phyloP scores from a whole-genome alignment of 2,797 vertebrate genomes.

The Onychomys arenicola region DNA sequence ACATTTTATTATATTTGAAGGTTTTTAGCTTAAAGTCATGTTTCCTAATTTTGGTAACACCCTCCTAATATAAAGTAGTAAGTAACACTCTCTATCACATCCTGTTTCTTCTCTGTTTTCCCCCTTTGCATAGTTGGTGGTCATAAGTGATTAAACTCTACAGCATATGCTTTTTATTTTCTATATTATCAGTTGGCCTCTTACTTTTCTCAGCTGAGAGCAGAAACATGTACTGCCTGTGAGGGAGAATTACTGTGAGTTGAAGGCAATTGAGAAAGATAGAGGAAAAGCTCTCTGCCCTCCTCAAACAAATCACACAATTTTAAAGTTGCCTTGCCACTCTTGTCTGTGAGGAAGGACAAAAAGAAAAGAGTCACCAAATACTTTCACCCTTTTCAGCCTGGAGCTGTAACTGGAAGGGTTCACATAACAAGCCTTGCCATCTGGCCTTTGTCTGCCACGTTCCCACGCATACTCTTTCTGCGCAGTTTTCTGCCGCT shows the following conservation, averaged over 20 bases:
- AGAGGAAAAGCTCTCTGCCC: not conserved
- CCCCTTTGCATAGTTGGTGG: not conserved
- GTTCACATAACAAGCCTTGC: not conserved
- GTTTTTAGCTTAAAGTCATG: not conserved
- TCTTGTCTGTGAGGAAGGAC: not conserved
- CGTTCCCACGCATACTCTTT: not conserved
- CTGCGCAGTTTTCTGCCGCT: not conserved
- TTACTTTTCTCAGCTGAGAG: not conserved
- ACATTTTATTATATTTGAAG: not conserved
- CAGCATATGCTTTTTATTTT: not conserved
- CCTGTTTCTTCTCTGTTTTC: not conserved
- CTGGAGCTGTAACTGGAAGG: not conserved
- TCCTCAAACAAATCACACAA: not conserved
- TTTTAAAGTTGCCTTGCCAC: not conserved
- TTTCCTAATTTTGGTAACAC: constrained; percentile 33
- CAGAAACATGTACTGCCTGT: no score
- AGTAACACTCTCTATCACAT: not conserved
- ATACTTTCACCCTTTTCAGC: not conserved
- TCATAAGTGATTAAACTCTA: not conserved
- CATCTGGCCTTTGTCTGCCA: not conserved
- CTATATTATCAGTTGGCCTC: not conserved
- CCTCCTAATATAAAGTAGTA: not conserved
- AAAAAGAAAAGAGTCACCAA: not conserved
- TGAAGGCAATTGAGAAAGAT: not conserved
- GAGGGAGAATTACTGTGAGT: not conserved